Evolutionary conservation across 2,888 invertebrate species (phyloP).

Genomic region (Tigriopus californicus): DNA sequence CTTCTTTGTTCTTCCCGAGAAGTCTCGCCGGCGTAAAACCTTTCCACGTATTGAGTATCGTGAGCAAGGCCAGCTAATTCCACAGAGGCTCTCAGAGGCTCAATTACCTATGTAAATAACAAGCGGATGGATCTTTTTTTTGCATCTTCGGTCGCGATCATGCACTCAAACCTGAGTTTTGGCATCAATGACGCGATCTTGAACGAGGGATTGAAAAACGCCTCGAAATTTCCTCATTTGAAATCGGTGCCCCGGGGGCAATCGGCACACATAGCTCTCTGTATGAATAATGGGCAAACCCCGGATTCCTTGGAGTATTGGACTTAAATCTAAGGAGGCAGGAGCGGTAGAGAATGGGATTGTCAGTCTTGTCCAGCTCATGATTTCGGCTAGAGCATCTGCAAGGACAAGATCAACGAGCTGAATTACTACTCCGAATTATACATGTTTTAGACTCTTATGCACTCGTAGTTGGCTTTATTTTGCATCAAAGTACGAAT

Average conservation of each 20-base stretch:
- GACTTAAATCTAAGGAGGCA: too few species aligned
- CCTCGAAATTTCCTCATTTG: conserved; percentile 6
- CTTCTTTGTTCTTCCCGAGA: conserved; percentile 22
- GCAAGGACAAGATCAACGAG: too few species aligned
- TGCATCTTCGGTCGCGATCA: background rate
- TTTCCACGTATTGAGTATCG: conserved; percentile 21
- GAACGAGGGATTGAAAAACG: background rate
- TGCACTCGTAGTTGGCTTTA: too few species aligned
- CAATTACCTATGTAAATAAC: background rate
- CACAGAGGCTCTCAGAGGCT: background rate
- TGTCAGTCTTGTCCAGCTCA: too few species aligned
- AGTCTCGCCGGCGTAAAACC: conserved; percentile 23
- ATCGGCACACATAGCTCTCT: conserved; percentile 6
- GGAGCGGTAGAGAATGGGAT: too few species aligned
- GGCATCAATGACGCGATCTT: background rate
- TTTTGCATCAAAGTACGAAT: too few species aligned
- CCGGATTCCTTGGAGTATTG: background rate
- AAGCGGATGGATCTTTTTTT: too few species aligned
- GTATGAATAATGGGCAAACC: background rate
- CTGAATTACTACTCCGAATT: too few species aligned
- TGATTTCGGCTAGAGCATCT: too few species aligned
- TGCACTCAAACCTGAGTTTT: background rate
- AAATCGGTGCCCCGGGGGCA: conserved; percentile 1
- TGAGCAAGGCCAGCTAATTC: too few species aligned
- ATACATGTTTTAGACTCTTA: too few species aligned